Base-by-base conservation (phyloP, 2,888 invertebrate species). In the Nemurella pictetii region DNA sequence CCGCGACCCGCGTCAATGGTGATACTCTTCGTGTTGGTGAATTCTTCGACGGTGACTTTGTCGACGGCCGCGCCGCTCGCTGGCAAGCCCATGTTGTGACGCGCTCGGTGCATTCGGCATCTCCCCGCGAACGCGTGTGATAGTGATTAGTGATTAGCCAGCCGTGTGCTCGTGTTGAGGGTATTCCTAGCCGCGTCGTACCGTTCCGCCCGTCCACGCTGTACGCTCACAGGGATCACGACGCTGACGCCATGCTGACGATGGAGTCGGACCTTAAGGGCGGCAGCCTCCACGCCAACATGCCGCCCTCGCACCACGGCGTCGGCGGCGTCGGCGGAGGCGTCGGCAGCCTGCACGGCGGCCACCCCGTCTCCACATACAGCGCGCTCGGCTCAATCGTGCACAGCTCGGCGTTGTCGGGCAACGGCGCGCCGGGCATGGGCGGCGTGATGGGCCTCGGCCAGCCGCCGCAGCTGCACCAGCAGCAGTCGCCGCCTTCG, bases 221-320 rank as follows among this genome's bases (percentile, higher is more conserved):
- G 95, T 95, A 94, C 94, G 94, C 95, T 91, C 55, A 55, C 55
- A 7, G 55, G 55, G 55, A 55, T 3, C 95, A 94, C 92, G 93
- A 95, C 94, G 95, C 95, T 92, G 94, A 94, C 91, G 95, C 95
- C 90, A 96, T 96, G 96, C 92, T 96, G 92, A 96, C 96, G 92
- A 96, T 96, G 96, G 96, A 96, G 94, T 93, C 96, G 92, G 96
- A 96, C 91, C 93, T 96, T 92, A 96, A 96, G 91, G 96, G 96
- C 92, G 95, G 96, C 92, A 95, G 94, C 91, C 92, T 96, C 90
- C 96, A 96, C 91, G 96, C 95, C 89, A 95, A 94, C 88, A 95
- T 96, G 94, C 96, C 96, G 90, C 96, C 96, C 90, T 91, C 91
- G 88, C 95, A 96, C 91, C 91, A 92, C 82, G 84, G 85, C 80